Base-by-base conservation (phyloP, 2,113 vertebrate species). In the Spilogale gracilis region DNA sequence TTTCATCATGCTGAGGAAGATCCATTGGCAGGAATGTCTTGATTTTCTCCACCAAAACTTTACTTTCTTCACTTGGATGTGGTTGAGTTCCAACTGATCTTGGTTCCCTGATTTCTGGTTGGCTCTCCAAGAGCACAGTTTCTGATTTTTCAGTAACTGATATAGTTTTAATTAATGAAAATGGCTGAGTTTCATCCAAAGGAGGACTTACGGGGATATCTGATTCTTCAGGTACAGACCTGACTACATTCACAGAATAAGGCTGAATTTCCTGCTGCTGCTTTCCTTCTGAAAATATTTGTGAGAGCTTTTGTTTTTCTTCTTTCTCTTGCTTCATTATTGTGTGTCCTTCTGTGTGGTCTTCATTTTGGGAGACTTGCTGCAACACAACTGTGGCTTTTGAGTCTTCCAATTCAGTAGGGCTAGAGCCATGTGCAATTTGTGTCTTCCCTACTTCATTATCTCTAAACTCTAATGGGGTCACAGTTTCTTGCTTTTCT, bases 61-160 rank as follows among this genome's bases (percentile, higher is more conserved):
- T 21, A 71, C 45, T 65, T 94, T 95, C 95, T 94, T 95, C 78
- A 84, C 85, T 87, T 45, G 73, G 27, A 80, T 48, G 38, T 73
- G 63, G 88, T 65, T 85, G 94, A 9, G 6, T 92, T 90, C 43
- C 96, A 74, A 54, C 67, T 73, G 52, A n/a, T 81, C 90, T 96
- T 95, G 84, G 73, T 85, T 91, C 93, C 54, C n/a, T 96, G 32
- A 58, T 74, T 85, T 95, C 94, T 67, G 88, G 60, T 25, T 17
- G 18, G 63, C 79, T 14, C 85, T 96, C 94, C 58, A 85, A 82
- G 65, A 89, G 27, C 16, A 32, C 8, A 11, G 38, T 78, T 91
- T 94, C 94, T 91, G 93, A 50, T 76, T 91, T 97, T 96, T 96
- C 95, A 96, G 16, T 85, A 95, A 90, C 1, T 56, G 65, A 67